phyloP scores from a whole-genome alignment of 1,140 invertebrate genomes.

The Pseudobourletiella spinata region DNA sequence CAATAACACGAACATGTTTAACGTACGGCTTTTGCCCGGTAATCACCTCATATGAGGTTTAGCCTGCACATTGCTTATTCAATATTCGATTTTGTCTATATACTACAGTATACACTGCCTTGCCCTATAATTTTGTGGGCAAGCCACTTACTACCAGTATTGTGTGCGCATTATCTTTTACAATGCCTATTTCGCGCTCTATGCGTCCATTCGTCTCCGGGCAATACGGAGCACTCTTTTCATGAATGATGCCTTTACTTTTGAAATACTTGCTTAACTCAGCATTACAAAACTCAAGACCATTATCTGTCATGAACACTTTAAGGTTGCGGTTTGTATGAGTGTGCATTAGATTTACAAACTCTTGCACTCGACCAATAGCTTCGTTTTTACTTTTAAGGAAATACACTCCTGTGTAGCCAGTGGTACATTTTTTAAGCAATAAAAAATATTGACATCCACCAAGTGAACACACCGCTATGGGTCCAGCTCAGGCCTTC shows the following conservation, averaged over 20 bases:
- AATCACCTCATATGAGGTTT: neutral
- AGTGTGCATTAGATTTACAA: constrained; percentile 29
- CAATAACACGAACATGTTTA: neutral
- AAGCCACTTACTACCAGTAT: constrained; percentile 36
- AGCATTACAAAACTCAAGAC: constrained; percentile 17
- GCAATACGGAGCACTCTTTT: too few species aligned
- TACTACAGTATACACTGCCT: neutral
- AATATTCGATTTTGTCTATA: neutral
- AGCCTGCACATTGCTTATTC: neutral
- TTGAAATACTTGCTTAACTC: constrained; percentile 10
- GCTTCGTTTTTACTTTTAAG: constrained; percentile 42
- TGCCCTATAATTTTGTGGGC: constrained; percentile 41
- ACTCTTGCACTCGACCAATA: constrained; percentile 37
- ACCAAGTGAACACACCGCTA: neutral
- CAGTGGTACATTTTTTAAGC: constrained; percentile 43
- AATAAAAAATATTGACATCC: constrained; percentile 21
- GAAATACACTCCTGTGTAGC: constrained; percentile 41
- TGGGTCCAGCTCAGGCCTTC: neutral
- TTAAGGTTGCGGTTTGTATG: constrained; percentile 20
- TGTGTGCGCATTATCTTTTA: too few species aligned
- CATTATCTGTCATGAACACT: too few species aligned
- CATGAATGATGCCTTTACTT: too few species aligned
- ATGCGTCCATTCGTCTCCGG: too few species aligned
- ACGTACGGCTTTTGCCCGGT: neutral
- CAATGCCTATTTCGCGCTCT: too few species aligned